These are phyloP conservation scores for Leucoraja erinaceus DNA, from an alignment of 2,113 vertebrate genomes.

Conservation along the genomic window DNA sequence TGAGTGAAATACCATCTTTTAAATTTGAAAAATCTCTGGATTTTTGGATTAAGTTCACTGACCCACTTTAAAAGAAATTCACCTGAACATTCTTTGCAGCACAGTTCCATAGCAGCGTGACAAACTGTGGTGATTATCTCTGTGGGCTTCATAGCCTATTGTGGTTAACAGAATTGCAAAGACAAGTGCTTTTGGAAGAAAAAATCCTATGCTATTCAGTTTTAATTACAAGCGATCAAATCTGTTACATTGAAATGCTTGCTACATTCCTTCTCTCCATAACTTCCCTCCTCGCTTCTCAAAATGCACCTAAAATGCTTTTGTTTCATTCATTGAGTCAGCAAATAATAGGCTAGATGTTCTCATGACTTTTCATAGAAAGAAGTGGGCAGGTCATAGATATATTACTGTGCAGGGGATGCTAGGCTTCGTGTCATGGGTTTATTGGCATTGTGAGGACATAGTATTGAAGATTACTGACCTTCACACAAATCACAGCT, in stretches of 20 bases:
- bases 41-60: neutral
- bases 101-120: neutral
- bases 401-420: neutral
- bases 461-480: neutral
- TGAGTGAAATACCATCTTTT: neutral
- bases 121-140: neutral
- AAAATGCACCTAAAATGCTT: neutral
- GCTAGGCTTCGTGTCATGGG: neutral
- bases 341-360: neutral
- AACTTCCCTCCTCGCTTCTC: neutral
- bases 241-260: neutral
- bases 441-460: neutral
- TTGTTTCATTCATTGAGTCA: neutral
- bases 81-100: neutral
- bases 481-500: neutral
- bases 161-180: slow-evolving; percentile 1
- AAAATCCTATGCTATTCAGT: neutral
- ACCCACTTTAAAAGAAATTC: neutral
- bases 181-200: neutral
- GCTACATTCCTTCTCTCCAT: neutral
- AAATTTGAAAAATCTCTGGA: slow-evolving; percentile 8
- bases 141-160: neutral
- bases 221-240: neutral
- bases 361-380: neutral
- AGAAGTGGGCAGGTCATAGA: neutral